Base-by-base conservation (phyloP, 2,797 vertebrate genomes). In the Capromys pilorides region DNA sequence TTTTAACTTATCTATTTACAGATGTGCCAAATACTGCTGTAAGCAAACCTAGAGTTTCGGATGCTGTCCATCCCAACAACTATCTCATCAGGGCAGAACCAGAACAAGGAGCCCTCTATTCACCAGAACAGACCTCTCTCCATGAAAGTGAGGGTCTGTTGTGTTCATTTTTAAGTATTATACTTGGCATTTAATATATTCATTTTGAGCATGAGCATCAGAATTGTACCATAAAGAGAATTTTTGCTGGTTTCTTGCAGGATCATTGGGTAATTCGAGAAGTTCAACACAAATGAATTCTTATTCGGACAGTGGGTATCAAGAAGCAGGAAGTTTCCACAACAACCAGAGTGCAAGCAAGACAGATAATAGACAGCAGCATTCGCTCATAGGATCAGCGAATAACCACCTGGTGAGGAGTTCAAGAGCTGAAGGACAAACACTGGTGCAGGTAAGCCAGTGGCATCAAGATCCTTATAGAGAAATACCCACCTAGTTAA, bases 81-180 rank as follows among this genome's bases (percentile, higher is more conserved):
- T 99, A 99, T 98, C 98, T 99, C 97, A 97, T 99, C 97, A 98
- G 99, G 98, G 98, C 98, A 57, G 99, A 99, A 96, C 98, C 98
- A 94, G 99, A 99, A 97, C 99, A 99, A 98, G 98, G 99, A 96
- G 97, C 98, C 97, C 98, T 99, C 97, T 99, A 99, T 98, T 99
- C 99, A 90, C 99, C 99, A 54, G 99, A 99, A 91, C 99, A 99
- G 98, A 99, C 99, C 85, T 99, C 99, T 97, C 99, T 99, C 92
- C 99, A 99, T 99, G 99, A 99, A 99, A 99, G 99, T 99, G 99
- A 99, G 99, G 99, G 99, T 99, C 99, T 99, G 99, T 99, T 98
- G 97, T 98, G 96, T 98, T 95, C 96, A 94, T 95, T 98, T 97
- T 98, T 98, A 98, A 97, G 75, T 98, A 97, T 22, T 95, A 49